Conservation (phyloP, 2,888 invertebrate species). For the Drosophila greeni region DNA sequence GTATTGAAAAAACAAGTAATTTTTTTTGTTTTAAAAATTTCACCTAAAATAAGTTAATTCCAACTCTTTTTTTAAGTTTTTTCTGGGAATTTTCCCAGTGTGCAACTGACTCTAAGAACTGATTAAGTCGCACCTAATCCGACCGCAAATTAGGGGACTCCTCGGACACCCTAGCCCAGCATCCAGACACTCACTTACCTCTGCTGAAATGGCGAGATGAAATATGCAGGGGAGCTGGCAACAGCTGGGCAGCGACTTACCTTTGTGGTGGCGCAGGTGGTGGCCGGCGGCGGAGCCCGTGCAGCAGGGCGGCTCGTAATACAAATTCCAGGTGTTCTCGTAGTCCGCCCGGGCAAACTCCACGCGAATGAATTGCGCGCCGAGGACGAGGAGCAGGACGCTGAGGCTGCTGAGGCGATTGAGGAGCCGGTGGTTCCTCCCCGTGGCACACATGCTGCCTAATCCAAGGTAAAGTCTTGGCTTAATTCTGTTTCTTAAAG, state of each 20-base stretch:
- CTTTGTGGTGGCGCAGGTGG: constrained; percentile 86
- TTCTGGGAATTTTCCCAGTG: neutral
- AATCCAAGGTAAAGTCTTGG: constrained; percentile 19
- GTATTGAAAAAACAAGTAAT: too few relatives aligned
- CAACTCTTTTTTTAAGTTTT: neutral
- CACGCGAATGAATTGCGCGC: constrained; percentile 75
- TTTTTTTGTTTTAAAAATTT: too few relatives aligned
- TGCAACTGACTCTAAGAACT: constrained; percentile 27
- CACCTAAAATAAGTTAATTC: too few relatives aligned
- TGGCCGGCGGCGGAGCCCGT: constrained; percentile 81
- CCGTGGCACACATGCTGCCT: constrained; percentile 42
- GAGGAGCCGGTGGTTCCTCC: constrained; percentile 27
- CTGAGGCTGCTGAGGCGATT: constrained; percentile 41
- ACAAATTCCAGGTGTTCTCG: constrained; percentile 85
- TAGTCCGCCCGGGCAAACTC: constrained; percentile 80
- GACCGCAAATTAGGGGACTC: constrained; percentile 28
- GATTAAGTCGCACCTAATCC: constrained; percentile 27
- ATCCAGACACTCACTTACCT: constrained; percentile 42
- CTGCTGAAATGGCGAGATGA: constrained; percentile 31
- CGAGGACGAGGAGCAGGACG: constrained; percentile 55
- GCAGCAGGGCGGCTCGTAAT: constrained; percentile 88
- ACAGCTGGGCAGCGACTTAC: constrained; percentile 79
- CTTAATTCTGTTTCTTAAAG: constrained; percentile 2
- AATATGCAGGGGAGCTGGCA: constrained; percentile 32
- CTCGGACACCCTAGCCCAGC: neutral